Evolutionary conservation across 2,888 invertebrate genomes (phyloP).

Genomic region (Agonopterix arenella): DNA sequence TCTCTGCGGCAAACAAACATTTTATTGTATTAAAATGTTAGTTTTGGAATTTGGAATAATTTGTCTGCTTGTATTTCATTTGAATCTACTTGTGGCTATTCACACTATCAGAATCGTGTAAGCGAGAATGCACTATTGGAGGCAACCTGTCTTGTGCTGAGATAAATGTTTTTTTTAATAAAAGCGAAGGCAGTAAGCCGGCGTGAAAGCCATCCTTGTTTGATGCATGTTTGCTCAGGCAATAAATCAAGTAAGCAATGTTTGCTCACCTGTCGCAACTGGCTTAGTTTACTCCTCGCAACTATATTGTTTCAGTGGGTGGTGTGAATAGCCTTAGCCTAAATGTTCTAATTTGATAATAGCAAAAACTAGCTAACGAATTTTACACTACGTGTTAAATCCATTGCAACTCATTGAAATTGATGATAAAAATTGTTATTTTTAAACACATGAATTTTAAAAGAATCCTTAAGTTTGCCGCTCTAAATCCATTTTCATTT

Average conservation of each 20-base stretch:
- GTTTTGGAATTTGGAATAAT: slow-evolving; percentile 19
- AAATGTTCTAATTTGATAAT: background rate
- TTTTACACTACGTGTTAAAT: slow-evolving; percentile 1
- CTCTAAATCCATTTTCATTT: slow-evolving; percentile 2
- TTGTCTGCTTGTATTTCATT: background rate
- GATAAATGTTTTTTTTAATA: too few relatives aligned
- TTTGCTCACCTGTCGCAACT: background rate
- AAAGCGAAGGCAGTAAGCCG: slow-evolving; percentile 6
- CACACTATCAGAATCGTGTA: background rate
- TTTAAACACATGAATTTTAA: background rate
- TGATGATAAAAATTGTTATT: background rate
- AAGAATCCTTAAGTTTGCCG: background rate
- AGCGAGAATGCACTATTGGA: too few relatives aligned
- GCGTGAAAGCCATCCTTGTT: background rate
- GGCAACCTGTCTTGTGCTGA: too few relatives aligned
- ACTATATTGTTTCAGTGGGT: background rate
- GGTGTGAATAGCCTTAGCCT: slow-evolving; percentile 9
- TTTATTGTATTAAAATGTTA: slow-evolving; percentile 53
- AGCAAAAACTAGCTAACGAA: background rate
- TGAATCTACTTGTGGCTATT: slow-evolving; percentile 4
- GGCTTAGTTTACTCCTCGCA: too few relatives aligned
- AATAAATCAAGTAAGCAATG: background rate
- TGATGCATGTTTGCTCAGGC: background rate
- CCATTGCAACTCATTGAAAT: background rate
- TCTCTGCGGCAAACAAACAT: slow-evolving; percentile 71